Evolutionary conservation across 2,888 invertebrate species (phyloP).

Genomic region (Zelleria hepariella): DNA sequence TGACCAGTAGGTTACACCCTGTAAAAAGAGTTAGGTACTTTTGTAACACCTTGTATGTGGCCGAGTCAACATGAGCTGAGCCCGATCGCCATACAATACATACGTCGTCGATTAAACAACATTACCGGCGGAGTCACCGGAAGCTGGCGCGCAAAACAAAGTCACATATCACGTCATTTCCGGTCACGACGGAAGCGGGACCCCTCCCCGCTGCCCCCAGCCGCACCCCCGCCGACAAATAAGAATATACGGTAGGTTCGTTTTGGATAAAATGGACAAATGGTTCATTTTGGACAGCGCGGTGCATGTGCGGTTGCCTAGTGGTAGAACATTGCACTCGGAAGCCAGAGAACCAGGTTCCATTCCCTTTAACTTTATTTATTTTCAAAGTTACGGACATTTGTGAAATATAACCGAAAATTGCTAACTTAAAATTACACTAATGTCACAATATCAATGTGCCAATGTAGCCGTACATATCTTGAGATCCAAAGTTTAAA

Average conservation of each 20-base stretch:
- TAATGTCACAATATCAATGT: too few relatives aligned
- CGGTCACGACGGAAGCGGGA: slow-evolving; percentile 32
- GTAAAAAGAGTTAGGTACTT: too few relatives aligned
- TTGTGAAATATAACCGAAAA: too few relatives aligned
- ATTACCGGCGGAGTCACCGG: not conserved
- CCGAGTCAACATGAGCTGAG: not conserved
- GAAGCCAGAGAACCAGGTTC: too few relatives aligned
- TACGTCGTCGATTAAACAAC: not conserved
- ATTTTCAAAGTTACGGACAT: too few relatives aligned
- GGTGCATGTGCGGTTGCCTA: too few relatives aligned
- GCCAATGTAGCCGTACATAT: too few relatives aligned
- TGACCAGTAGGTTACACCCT: too few relatives aligned
- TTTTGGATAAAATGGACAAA: not conserved
- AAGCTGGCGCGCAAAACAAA: slow-evolving; percentile 37
- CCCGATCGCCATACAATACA: not conserved
- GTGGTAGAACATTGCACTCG: too few relatives aligned
- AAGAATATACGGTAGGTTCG: not conserved
- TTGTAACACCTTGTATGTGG: not conserved
- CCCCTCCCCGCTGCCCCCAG: not conserved
- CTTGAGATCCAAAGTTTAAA: too few relatives aligned
- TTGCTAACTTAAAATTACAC: too few relatives aligned
- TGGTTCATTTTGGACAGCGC: not conserved
- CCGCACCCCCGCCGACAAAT: not conserved
- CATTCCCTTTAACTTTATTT: too few relatives aligned
- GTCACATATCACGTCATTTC: slow-evolving; percentile 44